A percentile compares a stretch with the other conserved stretches of the same genome.
Conservation (phyloP, 2,113 vertebrate genomes). For the pig (Sus scrofa) region T2T-Sscrofa CM000830.6:116302001-116302500, state of each 20-base stretch:
- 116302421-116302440: neutral
- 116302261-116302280: slow-evolving; percentile 48
- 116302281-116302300: slow-evolving; percentile 40
- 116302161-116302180: slow-evolving; percentile 11
- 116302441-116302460: slow-evolving; percentile 43
- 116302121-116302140: slow-evolving; percentile 36
- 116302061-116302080: slow-evolving; percentile 40
- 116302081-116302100: slow-evolving; percentile 54
- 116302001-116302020: slow-evolving; percentile 25
- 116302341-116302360: slow-evolving; percentile 5
- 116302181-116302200: neutral
- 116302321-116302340: neutral
- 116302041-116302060: neutral
- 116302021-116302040: neutral
- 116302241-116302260: neutral
- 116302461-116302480: slow-evolving; percentile 43
- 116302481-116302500: neutral
- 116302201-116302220: slow-evolving; percentile 46
- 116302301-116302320: slow-evolving; percentile 36
- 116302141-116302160: neutral
- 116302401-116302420: slow-evolving; percentile 27
- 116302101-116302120: neutral
- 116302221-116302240: slow-evolving; percentile 14
- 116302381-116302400: neutral
- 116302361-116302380: slow-evolving; percentile 6